Conservation (phyloP, 2,888 invertebrate genomes). For the Andricus curvator region DNA sequence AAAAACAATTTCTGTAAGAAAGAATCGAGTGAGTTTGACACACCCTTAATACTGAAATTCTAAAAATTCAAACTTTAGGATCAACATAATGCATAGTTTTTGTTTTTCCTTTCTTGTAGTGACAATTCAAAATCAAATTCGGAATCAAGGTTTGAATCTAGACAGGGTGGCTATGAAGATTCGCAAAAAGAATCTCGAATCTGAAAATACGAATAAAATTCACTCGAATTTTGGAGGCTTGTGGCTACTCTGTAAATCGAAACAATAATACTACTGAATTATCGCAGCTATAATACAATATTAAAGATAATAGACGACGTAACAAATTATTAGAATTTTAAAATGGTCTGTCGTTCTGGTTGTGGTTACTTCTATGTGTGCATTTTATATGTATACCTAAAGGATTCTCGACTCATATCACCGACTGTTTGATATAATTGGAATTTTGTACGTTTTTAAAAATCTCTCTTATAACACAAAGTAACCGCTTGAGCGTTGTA, state of each 20-base stretch:
- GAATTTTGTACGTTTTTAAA: slow-evolving; percentile 62
- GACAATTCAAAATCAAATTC: neutral
- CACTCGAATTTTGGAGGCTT: slow-evolving; percentile 18
- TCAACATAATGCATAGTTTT: neutral
- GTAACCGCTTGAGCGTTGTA: slow-evolving; percentile 42
- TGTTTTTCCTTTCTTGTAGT: slow-evolving; percentile 6
- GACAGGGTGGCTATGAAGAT: slow-evolving; percentile 4
- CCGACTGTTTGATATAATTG: slow-evolving; percentile 50
- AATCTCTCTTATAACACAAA: slow-evolving; percentile 22
- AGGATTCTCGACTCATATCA: slow-evolving; percentile 52
- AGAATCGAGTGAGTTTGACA: too few relatives aligned
- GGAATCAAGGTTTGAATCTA: slow-evolving; percentile 6
- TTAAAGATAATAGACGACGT: slow-evolving; percentile 60
- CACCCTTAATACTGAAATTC: too few relatives aligned
- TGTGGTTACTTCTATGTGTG: slow-evolving; percentile 61
- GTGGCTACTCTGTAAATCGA: slow-evolving; percentile 34
- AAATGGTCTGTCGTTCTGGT: slow-evolving; percentile 59
- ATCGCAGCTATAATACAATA: slow-evolving; percentile 60
- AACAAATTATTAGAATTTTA: slow-evolving; percentile 56
- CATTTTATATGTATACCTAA: slow-evolving; percentile 54
- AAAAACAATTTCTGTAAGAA: too few relatives aligned
- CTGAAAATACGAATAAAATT: slow-evolving; percentile 20
- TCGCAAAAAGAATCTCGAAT: neutral
- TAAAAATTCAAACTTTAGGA: too few relatives aligned
- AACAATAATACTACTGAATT: slow-evolving; percentile 54